phyloP scores from a whole-genome alignment of 2,113 vertebrate species.

The Heterocephalus glaber region DNA sequence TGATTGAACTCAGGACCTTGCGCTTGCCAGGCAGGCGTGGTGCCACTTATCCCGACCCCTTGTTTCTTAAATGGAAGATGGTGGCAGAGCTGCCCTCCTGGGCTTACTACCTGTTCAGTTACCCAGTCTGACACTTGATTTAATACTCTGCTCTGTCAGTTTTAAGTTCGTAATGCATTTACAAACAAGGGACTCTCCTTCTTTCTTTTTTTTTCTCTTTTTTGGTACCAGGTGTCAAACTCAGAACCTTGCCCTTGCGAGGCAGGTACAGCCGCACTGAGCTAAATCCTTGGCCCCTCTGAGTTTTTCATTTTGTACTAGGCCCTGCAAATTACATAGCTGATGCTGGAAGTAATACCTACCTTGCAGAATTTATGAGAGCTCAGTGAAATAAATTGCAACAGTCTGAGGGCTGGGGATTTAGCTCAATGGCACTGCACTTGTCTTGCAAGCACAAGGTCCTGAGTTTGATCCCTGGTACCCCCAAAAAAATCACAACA shows the following conservation, averaged over 20 bases:
- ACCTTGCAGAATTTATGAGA: not conserved
- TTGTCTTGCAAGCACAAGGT: no score
- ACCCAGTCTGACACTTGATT: not conserved
- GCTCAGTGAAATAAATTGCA: not conserved
- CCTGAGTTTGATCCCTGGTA: no score
- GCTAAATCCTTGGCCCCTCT: no score
- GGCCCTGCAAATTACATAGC: not conserved
- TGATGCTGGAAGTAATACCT: not conserved
- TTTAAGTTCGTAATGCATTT: constrained; percentile 33
- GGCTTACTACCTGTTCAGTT: not conserved
- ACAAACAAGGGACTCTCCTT: not conserved
- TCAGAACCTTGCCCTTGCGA: no score
- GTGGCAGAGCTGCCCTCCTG: not conserved
- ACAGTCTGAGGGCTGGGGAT: not conserved
- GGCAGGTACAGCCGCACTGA: no score
- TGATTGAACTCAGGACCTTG: no score
- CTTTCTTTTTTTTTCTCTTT: no score
- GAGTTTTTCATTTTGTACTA: not conserved
- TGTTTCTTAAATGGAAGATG: constrained; percentile 10
- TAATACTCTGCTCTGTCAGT: not conserved
- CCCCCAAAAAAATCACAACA: no score
- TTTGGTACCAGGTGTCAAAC: no score
- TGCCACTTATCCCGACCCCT: no score
- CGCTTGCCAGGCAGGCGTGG: no score
- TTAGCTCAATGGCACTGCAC: not conserved